Evolutionary conservation across 2,797 vertebrate species (phyloP).

Genomic region (Tinamus major): DNA sequence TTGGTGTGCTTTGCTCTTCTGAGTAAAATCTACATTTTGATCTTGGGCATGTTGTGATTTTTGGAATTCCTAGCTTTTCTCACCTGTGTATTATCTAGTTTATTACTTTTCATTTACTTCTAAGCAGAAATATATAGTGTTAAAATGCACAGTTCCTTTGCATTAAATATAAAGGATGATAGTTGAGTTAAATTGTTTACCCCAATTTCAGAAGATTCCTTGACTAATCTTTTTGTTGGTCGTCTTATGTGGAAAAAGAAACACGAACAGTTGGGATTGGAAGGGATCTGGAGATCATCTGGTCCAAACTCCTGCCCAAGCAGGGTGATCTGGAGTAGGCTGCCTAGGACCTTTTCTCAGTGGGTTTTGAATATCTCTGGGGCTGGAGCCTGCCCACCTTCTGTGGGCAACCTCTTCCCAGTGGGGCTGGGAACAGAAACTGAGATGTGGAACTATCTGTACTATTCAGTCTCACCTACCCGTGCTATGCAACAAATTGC

Average conservation of each 20-base stretch:
- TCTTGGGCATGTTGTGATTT: neutral
- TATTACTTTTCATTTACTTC: neutral
- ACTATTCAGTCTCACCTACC: neutral
- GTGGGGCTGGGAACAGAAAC: neutral
- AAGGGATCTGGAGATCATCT: no score
- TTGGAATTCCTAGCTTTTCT: neutral
- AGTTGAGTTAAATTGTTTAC: neutral
- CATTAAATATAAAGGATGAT: neutral
- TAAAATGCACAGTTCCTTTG: neutral
- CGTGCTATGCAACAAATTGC: neutral
- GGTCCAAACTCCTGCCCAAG: no score
- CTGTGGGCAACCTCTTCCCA: neutral
- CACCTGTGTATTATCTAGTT: accelerated
- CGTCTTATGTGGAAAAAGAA: neutral
- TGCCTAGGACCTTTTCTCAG: no score
- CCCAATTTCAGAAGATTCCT: neutral
- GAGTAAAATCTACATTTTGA: neutral
- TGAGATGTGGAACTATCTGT: neutral
- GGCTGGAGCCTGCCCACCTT: no score
- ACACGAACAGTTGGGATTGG: no score
- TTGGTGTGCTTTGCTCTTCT: neutral
- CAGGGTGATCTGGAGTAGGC: no score
- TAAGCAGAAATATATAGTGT: neutral
- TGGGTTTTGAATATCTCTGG: no score
- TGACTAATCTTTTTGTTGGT: neutral